Base-by-base conservation (phyloP, 2,113 vertebrate genomes). In the Myxocyprinus asiaticus region DNA sequence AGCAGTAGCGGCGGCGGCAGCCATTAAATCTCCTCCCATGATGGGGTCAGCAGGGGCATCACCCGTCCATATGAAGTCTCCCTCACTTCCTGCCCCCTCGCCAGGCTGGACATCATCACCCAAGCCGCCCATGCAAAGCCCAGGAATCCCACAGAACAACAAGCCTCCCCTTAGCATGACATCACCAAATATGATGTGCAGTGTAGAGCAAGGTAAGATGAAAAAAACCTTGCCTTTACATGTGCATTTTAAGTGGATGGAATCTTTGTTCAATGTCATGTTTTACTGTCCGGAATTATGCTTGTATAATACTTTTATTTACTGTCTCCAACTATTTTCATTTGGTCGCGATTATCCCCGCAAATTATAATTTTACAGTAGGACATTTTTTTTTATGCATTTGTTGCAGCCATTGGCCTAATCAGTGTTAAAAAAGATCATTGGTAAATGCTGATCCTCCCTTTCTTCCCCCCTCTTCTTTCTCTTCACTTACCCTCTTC, bases 31-130 rank as follows among this genome's bases (percentile, higher is more conserved):
- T 78, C 96, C 97, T 0, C 96, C 98, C 9, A 95, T 98, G 89
- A 91, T 99, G 96, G 96, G 97, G 82, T 99, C 98, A 86, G 98
- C 97, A 89, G 98, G 96, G 87, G 96, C 98, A 85, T 99, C 98
- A 76, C 98, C 98, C 81, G 98, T 99, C 90, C 98, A 99, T 92
- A 96, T 99, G 94, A 98, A 98, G 92, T 99, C 98, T 85, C 98
- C 98, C 0, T 98, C 98, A 78, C 96, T 99, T 87, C 96, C 96
- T 0, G 96, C 96, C 86, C 98, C 98, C 63, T 99, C 98, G 63
- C 98, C 98, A 0, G 96, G 96, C 84, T 98, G 98, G 98, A 97
- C 96, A 75, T 97, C 97, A 33, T 99, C 98, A 88, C 98, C 98
- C 81, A 99, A 99, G 88, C 96, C 98, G 85, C 97, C 95, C 85